Conservation (phyloP, 1,140 invertebrate genomes). For the Drosophila seguyi region DNA sequence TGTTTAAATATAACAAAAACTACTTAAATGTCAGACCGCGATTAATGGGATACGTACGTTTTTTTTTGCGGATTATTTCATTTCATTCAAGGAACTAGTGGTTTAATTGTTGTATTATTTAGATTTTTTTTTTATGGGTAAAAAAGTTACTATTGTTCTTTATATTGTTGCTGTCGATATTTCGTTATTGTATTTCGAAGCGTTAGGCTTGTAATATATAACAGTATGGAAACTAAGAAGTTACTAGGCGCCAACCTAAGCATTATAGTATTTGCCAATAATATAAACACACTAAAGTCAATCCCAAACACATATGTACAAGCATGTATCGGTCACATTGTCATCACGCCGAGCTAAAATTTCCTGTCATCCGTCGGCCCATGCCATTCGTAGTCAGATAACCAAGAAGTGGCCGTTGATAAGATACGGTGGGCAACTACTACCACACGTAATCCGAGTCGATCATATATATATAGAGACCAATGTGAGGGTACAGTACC, state of each 20-base stretch:
- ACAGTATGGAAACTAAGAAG: too few species aligned
- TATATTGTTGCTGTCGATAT: background rate
- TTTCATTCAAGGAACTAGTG: slow-evolving; percentile 1
- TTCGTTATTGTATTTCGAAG: background rate
- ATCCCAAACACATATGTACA: slow-evolving; percentile 2
- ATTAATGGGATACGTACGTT: slow-evolving; percentile 14
- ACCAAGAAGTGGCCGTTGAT: slow-evolving; percentile 46
- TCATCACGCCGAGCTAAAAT: slow-evolving; percentile 27
- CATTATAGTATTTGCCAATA: too few species aligned
- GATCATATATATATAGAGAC: slow-evolving; percentile 9
- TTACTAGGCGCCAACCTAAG: too few species aligned
- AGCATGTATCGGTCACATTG: slow-evolving; percentile 45
- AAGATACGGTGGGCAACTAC: slow-evolving; percentile 33
- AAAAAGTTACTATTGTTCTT: background rate
- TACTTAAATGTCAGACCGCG: background rate
- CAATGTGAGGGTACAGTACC: slow-evolving; percentile 17
- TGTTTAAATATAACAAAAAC: slow-evolving; percentile 16
- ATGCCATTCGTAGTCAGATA: slow-evolving; percentile 40
- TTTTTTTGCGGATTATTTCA: background rate
- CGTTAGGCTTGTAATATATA: too few species aligned
- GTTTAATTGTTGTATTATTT: background rate
- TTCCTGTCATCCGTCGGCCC: slow-evolving; percentile 22
- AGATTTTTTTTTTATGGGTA: background rate
- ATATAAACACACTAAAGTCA: too few species aligned
- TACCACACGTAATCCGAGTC: slow-evolving; percentile 51